Evolutionary conservation across 2,888 invertebrate species (phyloP).

Genomic region (Trachelus stipa): DNA sequence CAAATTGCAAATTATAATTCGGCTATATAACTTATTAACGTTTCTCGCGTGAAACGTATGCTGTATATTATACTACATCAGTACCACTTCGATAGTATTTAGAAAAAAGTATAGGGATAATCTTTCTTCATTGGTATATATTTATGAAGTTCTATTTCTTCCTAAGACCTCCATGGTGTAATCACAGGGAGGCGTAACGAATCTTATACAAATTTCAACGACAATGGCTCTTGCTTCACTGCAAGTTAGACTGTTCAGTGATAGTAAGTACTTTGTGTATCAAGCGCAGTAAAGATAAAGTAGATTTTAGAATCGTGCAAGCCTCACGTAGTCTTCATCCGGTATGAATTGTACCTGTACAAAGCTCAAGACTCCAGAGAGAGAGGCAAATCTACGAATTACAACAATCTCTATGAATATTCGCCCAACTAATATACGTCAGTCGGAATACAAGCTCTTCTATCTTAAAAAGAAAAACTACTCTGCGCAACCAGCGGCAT

Average conservation of each 20-base stretch:
- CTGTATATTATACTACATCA: neutral
- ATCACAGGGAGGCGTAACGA: neutral
- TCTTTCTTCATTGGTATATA: neutral
- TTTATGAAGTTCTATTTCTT: neutral
- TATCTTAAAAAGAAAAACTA: neutral
- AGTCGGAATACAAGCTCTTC: neutral
- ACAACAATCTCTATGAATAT: too few species aligned
- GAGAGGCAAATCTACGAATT: too few species aligned
- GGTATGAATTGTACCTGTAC: neutral
- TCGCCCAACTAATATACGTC: neutral
- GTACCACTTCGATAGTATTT: neutral
- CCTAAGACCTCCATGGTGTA: neutral
- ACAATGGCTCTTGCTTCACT: neutral
- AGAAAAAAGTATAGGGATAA: neutral
- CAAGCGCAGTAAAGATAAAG: neutral
- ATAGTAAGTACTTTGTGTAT: neutral
- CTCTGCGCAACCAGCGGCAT: neutral
- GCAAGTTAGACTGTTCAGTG: neutral
- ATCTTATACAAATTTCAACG: neutral
- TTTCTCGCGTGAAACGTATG: neutral
- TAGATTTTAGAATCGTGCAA: neutral
- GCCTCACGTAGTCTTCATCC: neutral
- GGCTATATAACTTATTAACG: neutral
- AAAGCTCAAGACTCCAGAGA: neutral
- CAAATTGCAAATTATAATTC: neutral